Evolutionary conservation across 2,888 invertebrate genomes (phyloP), one percentile per base, ranked within the genome.

Genomic region (Quadroppia sp.): DNA sequence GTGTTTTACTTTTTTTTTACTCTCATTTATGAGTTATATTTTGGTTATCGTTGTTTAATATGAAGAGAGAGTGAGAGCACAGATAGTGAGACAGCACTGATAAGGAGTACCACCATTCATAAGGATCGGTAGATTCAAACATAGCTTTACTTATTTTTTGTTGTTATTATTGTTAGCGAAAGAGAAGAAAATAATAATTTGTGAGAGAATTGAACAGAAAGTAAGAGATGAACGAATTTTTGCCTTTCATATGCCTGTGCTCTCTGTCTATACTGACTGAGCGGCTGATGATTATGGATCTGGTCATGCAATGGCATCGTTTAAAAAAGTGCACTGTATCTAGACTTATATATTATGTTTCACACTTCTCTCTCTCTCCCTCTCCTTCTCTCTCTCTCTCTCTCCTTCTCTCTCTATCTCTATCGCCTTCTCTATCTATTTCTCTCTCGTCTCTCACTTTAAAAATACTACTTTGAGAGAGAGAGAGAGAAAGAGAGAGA

Each of bases 231-330:
- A 53, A 53, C 53, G 53, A 11, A 32, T 61, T 61, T 32, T 61
- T 32, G 17, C 32, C 3, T 59, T 3, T 61, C 9, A 23, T 13
- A 6, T 23, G 11, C 56, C 56, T 25, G 25, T 23, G 28, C 53
- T 25, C 11, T 56, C 13, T 56, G 9, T 23, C 25, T 6, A 23
- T 28, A 4, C 36, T 36, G 9, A 36, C 53, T 53, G 25, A 61
- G 67, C 67, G 36, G 4, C 42, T 40, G 40, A 67, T 67, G 67
- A 67, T 67, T 67, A 67, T 40, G 67, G 67, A 40, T 67, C n/a
- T 61, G 59, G 59, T 61, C 67, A 67, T 67, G 67, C 67, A 67
- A 67, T 67, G 40, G 67, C 42, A 67, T 67, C 67, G 67, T 67
- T 67, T 67, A 67, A 67, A 36, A 9, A 36, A n/a, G n/a, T n/a